phyloP scores from a whole-genome alignment of 1,140 invertebrate species.

The Macrobrachium nipponense region DNA sequence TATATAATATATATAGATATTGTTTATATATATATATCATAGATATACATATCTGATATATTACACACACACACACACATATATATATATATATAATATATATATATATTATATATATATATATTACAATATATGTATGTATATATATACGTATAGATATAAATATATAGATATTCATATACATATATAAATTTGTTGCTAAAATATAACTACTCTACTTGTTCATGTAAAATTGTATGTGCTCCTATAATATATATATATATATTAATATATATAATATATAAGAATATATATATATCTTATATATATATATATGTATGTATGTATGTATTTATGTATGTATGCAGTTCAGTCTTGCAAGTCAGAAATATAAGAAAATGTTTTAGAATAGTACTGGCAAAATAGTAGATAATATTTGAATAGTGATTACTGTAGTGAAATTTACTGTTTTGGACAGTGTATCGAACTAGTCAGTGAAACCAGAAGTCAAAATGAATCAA shows the following conservation, averaged over 20 bases:
- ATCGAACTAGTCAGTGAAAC: too few relatives aligned
- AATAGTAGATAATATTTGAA: too few relatives aligned
- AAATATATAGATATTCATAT: background rate
- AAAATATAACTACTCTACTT: too few relatives aligned
- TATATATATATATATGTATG: background rate
- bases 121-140: conserved; percentile 32
- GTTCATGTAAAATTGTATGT: too few relatives aligned
- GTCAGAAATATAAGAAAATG: too few relatives aligned
- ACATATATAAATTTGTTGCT: background rate
- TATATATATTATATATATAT: conserved; percentile 35
- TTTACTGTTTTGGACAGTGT: background rate
- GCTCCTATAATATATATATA: background rate
- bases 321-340: background rate
- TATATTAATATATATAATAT: conserved; percentile 28
- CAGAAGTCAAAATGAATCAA: too few relatives aligned
- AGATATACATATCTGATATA: too few relatives aligned
- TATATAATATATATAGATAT: conserved; percentile 19
- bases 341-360: background rate
- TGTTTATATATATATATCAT: background rate
- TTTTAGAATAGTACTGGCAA: too few relatives aligned
- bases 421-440: too few relatives aligned
- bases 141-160: conserved; percentile 1
- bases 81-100: conserved; percentile 31
- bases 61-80: background rate
- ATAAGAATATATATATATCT: conserved; percentile 6